Base-by-base conservation (phyloP, 1,140 invertebrate genomes). In the Pogonomyrmex barbatus region DNA sequence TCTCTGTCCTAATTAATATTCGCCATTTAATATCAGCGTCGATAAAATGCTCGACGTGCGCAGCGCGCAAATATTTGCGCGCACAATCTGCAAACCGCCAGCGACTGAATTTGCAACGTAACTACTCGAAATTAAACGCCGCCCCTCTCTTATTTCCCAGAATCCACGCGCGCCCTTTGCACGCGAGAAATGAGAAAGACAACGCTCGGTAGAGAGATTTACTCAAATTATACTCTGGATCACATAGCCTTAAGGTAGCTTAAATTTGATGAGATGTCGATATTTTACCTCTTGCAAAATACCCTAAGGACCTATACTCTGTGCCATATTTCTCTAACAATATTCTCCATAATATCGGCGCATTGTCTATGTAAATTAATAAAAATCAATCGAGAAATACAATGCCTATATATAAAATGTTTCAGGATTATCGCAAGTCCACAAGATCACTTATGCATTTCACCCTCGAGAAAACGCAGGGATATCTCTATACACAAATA, bases 81-180 rank as follows among this genome's bases (percentile, higher is more conserved):
- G 54, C 68, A 71, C 79, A 83, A 83, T 83, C 79, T 83, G 68
- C 68, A 60, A 83, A 83, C 79, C 79, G 42, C 79, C 79, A 45
- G 68, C 68, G 42, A 83, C 79, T 83, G 42, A 83, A 83, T 83
- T 83, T 73, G 68, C 68, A 75, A 83, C 79, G 68, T 45, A 83
- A 75, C 79, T 73, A 75, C 79, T 73, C 54, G 79, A 83, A 83
- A 83, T 83, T 83, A 83, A 83, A 83, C 54, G 45, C 79, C 56
- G n/a, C 45, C 45, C 54, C 67, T 73, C 68, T 75, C 79, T 83
- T 85, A 63, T 65, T 85, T 78, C 42, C 24, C 42, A 42, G 30
- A 17, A 79, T 65, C 62, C 45, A 24, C 24, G 50, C 60, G 9
- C 17, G 62, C 5, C 24, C 30, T 39, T 79, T 62, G 36, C 63